phyloP scores from a whole-genome alignment of 1,140 invertebrate species.

The Drosophila pseudoananassae region DNA sequence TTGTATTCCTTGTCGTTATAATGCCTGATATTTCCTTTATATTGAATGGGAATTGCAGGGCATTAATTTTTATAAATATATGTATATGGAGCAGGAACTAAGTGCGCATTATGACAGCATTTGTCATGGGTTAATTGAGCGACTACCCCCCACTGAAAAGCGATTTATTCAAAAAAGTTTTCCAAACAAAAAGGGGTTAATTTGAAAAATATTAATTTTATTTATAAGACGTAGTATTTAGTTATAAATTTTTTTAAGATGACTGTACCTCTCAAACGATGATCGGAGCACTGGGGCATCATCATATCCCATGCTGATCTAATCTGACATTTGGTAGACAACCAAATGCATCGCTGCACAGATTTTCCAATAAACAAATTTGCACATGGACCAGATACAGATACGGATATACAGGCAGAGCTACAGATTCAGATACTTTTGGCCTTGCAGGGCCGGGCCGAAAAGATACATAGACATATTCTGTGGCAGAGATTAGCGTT shows the following conservation, averaged over 20 bases:
- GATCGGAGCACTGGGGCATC: slow-evolving; percentile 31
- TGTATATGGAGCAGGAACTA: slow-evolving; percentile 71
- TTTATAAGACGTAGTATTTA: neutral
- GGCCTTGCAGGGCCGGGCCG: neutral
- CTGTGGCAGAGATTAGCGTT: slow-evolving; percentile 81
- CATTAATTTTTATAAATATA: slow-evolving; percentile 67
- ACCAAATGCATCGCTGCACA: slow-evolving; percentile 73
- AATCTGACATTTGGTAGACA: slow-evolving; percentile 78
- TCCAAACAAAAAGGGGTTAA: no score
- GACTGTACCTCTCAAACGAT: slow-evolving; percentile 56
- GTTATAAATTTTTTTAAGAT: neutral
- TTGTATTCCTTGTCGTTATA: slow-evolving; percentile 58
- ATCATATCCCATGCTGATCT: slow-evolving; percentile 54
- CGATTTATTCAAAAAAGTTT: neutral
- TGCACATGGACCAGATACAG: slow-evolving; percentile 63
- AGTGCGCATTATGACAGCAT: slow-evolving; percentile 76
- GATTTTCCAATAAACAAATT: slow-evolving; percentile 83
- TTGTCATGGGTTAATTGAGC: slow-evolving; percentile 69
- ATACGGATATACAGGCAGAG: slow-evolving; percentile 1
- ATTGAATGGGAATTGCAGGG: slow-evolving; percentile 46
- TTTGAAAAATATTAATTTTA: neutral
- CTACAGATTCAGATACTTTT: slow-evolving; percentile 17
- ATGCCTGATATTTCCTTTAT: slow-evolving; percentile 65
- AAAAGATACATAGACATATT: slow-evolving; percentile 48
- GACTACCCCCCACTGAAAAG: slow-evolving; percentile 21